Evolutionary conservation across 2,113 vertebrate genomes (phyloP), one percentile per base, ranked within the genome.

Genomic region (Nesogale talazaci): DNA sequence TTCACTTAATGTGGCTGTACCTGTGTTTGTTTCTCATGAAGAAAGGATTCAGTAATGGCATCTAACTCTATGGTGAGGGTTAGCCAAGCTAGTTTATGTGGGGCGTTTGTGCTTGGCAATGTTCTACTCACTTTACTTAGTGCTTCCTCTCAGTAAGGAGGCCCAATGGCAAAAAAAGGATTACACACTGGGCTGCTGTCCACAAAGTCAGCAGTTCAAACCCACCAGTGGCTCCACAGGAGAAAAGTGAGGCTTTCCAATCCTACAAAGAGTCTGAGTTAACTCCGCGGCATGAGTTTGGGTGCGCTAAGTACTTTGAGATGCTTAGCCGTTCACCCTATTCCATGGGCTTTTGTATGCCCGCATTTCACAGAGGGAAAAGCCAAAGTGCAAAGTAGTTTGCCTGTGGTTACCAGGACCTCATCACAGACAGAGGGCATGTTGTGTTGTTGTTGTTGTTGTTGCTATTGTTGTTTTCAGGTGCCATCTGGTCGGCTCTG

Each of bases 291-390:
- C 46, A 52, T 52, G 42, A 46, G 42, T 46, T 46, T 46, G 42
- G 42, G 5, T 46, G 5, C 42, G 5, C 42, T 56, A 80, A 56
- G 40, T 65, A 74, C 23, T 57, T 9, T 17, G 2, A 34, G 5
- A 25, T 22, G 25, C 25, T 29, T 57, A n/a, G 70, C 9, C 52
- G 10, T 76, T 85, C 29, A 31, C 3, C n/a, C 7, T 56, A 23
- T 22, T 29, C 6, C 4, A 15, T 34, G 29, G 31, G 7, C 8
- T 85, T 20, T 0, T 80, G 61, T 31, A 31, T 29, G 27, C 65
- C 29, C 34, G 29, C 67, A 67, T 78, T 90, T 81, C 70, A 92
- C 38, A 80, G 57, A n/a, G 36, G 74, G n/a, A 46, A 38, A 92
- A 92, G 78, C 46, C 34, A 46, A 88, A 56, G 6, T 19, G 9